Percentiles rank a stretch among this genome's conserved stretches.
Conservation (phyloP, 2,888 invertebrate genomes). For the Phasia obesa region DNA sequence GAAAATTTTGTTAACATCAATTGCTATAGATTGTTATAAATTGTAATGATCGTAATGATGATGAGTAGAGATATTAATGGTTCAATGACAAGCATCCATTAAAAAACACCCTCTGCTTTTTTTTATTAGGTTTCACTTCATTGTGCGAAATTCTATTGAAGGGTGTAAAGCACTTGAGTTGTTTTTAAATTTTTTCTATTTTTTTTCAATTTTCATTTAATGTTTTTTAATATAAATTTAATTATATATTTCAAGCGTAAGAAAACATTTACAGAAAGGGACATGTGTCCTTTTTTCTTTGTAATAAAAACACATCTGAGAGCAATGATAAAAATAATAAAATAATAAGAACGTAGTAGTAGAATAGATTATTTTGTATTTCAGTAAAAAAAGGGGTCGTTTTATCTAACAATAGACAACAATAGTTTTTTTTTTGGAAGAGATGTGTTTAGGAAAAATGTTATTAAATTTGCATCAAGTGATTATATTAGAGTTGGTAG, state of each 20-base stretch:
- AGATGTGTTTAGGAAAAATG: background rate
- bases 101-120: slow-evolving; percentile 16
- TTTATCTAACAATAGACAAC: background rate
- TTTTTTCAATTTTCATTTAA: slow-evolving; percentile 42
- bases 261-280: slow-evolving; percentile 38
- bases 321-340: background rate
- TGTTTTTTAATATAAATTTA: slow-evolving; percentile 68
- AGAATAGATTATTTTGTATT: slow-evolving; percentile 1
- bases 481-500: background rate
- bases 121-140: slow-evolving; percentile 16
- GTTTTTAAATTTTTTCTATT: slow-evolving; percentile 13
- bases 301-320: slow-evolving; percentile 6
- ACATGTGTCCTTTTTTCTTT: slow-evolving; percentile 50
- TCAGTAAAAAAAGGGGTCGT: slow-evolving; percentile 15
- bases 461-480: slow-evolving; percentile 1
- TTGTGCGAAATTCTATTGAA: slow-evolving; percentile 25
- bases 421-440: background rate
- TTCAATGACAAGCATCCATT: slow-evolving; percentile 16
- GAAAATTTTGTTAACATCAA: too few relatives aligned
- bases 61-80: slow-evolving; percentile 12
- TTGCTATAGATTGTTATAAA: too few relatives aligned
- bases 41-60: background rate
- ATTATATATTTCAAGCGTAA: slow-evolving; percentile 65
- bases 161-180: slow-evolving; percentile 56
- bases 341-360: background rate